Percentiles rank a stretch among this genome's conserved stretches.
Evolutionary conservation across 2,888 invertebrate species (phyloP).

Genomic region (Arrhopalites spinosus): DNA sequence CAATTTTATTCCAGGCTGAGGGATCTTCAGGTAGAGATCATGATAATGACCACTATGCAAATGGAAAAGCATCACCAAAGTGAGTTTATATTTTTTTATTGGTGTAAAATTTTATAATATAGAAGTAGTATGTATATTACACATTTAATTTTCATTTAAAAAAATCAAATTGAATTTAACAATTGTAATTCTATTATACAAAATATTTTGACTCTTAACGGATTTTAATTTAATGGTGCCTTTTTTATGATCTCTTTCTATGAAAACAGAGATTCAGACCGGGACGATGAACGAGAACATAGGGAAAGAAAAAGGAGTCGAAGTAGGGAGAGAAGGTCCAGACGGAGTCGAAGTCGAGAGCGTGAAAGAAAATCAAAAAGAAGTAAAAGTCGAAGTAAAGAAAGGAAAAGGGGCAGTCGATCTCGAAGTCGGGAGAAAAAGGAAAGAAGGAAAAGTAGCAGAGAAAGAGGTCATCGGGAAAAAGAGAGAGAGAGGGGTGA

Average conservation of each 20-base stretch:
- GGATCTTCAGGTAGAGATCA: slow-evolving; percentile 46
- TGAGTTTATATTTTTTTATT: slow-evolving; percentile 16
- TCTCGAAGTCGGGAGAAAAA: slow-evolving; percentile 56
- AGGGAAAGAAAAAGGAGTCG: slow-evolving; percentile 56
- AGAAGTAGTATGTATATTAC: slow-evolving; percentile 23
- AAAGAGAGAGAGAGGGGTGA: slow-evolving; percentile 57
- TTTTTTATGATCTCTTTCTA: too few species aligned
- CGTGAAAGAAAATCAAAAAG: slow-evolving; percentile 48
- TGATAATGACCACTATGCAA: slow-evolving; percentile 47
- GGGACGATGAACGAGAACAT: slow-evolving; percentile 59
- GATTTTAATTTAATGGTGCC: too few species aligned
- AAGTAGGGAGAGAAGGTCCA: slow-evolving; percentile 53
- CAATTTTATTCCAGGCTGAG: slow-evolving; percentile 50
- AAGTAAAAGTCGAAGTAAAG: slow-evolving; percentile 51
- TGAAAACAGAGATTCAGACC: slow-evolving; percentile 66
- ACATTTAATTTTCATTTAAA: too few species aligned
- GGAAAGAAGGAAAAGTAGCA: slow-evolving; percentile 58
- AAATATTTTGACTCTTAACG: too few species aligned
- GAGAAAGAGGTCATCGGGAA: slow-evolving; percentile 55
- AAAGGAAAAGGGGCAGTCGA: slow-evolving; percentile 53
- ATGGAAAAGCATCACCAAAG: slow-evolving; percentile 47
- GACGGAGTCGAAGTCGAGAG: slow-evolving; percentile 56
- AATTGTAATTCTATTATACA: too few species aligned
- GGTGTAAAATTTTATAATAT: background rate
- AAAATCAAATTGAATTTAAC: too few species aligned